Percentiles rank a stretch among this genome's conserved stretches.
Conservation (phyloP, 1,140 invertebrate genomes). For the Macrosteles quadrilineatus region DNA sequence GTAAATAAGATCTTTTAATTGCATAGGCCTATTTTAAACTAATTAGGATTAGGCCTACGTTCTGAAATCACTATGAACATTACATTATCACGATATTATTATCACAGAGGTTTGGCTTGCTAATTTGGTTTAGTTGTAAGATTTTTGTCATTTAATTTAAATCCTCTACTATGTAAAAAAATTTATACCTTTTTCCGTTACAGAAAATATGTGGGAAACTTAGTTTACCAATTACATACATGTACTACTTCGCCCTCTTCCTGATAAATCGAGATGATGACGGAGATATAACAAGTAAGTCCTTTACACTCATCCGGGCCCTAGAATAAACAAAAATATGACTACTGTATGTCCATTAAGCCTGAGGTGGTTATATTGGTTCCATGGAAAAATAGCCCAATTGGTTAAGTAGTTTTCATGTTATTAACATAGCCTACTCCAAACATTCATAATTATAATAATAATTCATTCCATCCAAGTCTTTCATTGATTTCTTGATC, state of each 20-base stretch:
- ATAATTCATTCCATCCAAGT: too few species aligned
- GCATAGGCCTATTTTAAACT: too few species aligned
- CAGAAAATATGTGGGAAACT: slow-evolving; percentile 76
- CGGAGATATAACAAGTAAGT: slow-evolving; percentile 64
- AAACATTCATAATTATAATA: too few species aligned
- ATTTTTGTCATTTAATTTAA: neutral
- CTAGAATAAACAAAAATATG: too few species aligned
- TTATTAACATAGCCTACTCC: too few species aligned
- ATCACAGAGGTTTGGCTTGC: neutral
- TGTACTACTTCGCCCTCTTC: slow-evolving; percentile 87
- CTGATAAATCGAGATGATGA: slow-evolving; percentile 76
- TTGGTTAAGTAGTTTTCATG: too few species aligned
- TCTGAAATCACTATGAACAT: neutral
- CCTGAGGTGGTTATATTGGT: too few species aligned
- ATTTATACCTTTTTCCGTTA: slow-evolving; percentile 45
- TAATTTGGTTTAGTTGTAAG: slow-evolving; percentile 16
- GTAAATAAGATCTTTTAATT: too few species aligned
- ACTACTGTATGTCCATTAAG: too few species aligned
- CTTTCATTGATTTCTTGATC: too few species aligned
- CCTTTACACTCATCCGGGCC: neutral
- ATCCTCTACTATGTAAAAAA: slow-evolving; percentile 22
- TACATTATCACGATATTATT: neutral
- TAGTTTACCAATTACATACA: slow-evolving; percentile 72
- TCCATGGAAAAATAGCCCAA: too few species aligned
- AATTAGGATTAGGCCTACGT: too few species aligned